Conservation (phyloP, 2,888 invertebrate species). For the Cactoblastis cactorum region DNA sequence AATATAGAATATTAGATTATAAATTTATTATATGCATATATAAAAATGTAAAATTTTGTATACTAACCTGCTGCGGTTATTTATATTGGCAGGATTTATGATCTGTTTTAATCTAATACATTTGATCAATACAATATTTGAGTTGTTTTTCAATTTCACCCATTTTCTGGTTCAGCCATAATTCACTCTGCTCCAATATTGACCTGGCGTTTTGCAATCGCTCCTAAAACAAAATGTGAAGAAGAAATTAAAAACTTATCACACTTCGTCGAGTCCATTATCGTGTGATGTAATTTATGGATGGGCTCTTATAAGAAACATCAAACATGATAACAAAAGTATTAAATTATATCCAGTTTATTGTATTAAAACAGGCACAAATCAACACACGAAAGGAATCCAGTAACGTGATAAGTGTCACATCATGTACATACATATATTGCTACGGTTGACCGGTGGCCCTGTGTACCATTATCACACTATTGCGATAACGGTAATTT, state of each 20-base stretch:
- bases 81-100: slow-evolving; percentile 20
- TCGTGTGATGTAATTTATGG: too few relatives aligned
- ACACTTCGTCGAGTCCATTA: too few relatives aligned
- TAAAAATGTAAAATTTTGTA: slow-evolving; percentile 17
- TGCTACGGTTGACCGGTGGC: not conserved
- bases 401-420: not conserved
- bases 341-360: too few relatives aligned
- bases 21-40: slow-evolving; percentile 17
- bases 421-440: not conserved
- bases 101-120: slow-evolving; percentile 41
- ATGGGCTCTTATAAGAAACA: too few relatives aligned
- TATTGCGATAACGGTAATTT: slow-evolving; percentile 1
- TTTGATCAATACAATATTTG: slow-evolving; percentile 58
- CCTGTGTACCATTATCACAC: not conserved
- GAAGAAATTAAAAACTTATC: not conserved
- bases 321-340: too few relatives aligned
- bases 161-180: slow-evolving; percentile 50
- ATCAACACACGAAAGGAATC: too few relatives aligned
- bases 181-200: slow-evolving; percentile 49
- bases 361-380: too few relatives aligned
- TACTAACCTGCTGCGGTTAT: slow-evolving; percentile 10
- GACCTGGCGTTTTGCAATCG: slow-evolving; percentile 35
- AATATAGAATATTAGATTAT: slow-evolving; percentile 17
- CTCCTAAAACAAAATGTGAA: slow-evolving; percentile 37
- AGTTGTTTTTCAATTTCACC: slow-evolving; percentile 59